Base-by-base conservation (phyloP, 2,888 invertebrate genomes). In the Congeria kusceri region DNA sequence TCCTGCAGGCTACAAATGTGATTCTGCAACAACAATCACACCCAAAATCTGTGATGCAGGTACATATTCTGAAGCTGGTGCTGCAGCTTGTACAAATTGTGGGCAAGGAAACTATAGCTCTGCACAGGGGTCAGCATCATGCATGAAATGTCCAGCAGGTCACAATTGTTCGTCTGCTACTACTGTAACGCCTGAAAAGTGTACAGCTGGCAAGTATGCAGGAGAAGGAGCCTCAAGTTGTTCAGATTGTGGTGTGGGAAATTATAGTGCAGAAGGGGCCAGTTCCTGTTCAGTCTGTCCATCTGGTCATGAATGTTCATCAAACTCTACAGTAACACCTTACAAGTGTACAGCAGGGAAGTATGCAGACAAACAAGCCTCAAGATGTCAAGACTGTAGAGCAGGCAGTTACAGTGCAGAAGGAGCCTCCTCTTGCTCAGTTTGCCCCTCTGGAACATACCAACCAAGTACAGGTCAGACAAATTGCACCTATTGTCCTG, bases 401-500 rank as follows among this genome's bases (percentile, higher is more conserved):
- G 39, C 70, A 28, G 85, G 83, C 18, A 76, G 67, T 20, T 86
- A 80, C 63, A 83, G 83, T 57, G 77, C 86, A 27, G 84, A 63
- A 25, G 87, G 88, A 27, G 23, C 66, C 73, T 11, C 28, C 9
- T 4, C 20, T 20, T 70, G 70, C 49, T 44, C 2, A 20, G n/a
- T 5, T 11, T 87, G 89, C 80, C 25, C 63, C 20, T 83, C 77
- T 39, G 88, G 89, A 39, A 83, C 59, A n/a, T 86, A 80, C 66
- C 82, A 83, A 53, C 29, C 66, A 47, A 46, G n/a, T 86, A 71
- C 72, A 85, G 87, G 44, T 53, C 69, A 11, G 0, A 73, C 80
- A 13, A 68, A 81, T 2, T 92, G 92, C 78, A 83, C 79, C 3
- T 44, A 76, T 15, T 92, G 92, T 78, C 91, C 90, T 15, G 86